Base-by-base conservation (phyloP, 2,888 invertebrate species). In the Plutella xylostella region DNA sequence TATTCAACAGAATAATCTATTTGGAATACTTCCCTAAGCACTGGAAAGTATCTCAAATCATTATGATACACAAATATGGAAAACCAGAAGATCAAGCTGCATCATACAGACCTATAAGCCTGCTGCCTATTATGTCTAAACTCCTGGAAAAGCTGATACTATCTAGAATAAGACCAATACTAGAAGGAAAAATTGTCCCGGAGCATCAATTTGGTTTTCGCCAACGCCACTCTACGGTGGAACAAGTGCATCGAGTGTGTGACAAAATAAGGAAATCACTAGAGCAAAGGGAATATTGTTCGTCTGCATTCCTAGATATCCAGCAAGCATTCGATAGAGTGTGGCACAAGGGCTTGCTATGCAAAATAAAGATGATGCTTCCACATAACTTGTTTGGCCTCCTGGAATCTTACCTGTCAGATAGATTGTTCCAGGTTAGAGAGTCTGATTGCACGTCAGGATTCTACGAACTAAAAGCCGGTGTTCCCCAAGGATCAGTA, bases 301-400 rank as follows among this genome's bases (percentile, higher is more conserved):
- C 52, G 5, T 51, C 51, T 1, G 53, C 47, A 4, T 57, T 55
- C 33, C 40, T 55, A 6, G 55, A 57, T 22, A 43, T 55, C 20
- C 43, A 49, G 7, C 56, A 58, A 40, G 54, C 55, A 14, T 57
- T 56, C 40, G 55, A 57, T 37, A 52, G 50, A 39, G 55, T 56
- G 7, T 54, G 53, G 51, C 55, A 55, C 31, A 42, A 45, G 25
- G 54, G 54, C 9, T 45, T 53, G 9, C 37, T 55, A 14, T 48
- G 40, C 21, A 54, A 54, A 46, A 43, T 53, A 7, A 54, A 55
- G 40, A 43, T 46, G 15, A 15, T 20, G 7, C 37, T 50, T 15
- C 51, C 42, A n/a, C 40, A 47, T 19, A 40, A 40, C 4, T 33
- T 25, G 12, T 45, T 43, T 22, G 5, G 1, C 5, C 7, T 45